Percentiles rank a stretch among this genome's conserved stretches.
Conservation (phyloP, 2,113 vertebrate species). For the Capreolus pygargus region DNA sequence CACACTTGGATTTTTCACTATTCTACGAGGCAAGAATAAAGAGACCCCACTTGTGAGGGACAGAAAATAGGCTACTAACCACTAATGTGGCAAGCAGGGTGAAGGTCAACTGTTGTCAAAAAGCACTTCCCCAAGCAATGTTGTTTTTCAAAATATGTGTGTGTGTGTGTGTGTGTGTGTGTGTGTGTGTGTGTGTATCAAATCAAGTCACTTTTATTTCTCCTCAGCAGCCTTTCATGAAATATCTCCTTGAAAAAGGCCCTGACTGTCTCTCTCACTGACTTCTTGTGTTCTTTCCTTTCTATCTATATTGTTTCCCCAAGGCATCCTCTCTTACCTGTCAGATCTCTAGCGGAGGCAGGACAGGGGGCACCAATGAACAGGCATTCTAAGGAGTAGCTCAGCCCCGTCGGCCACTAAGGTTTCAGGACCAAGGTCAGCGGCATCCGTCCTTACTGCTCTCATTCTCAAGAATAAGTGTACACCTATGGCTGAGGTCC, state of each 20-base stretch:
- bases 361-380: fast-evolving
- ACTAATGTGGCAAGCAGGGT: background rate
- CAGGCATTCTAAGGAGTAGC: background rate
- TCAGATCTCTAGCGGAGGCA: too few species aligned
- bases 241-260: background rate
- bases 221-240: background rate
- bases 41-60: background rate
- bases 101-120: background rate
- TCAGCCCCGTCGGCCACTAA: fast-evolving
- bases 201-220: background rate
- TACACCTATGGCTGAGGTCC: background rate
- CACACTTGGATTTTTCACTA: fast-evolving
- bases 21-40: background rate
- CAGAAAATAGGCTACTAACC: background rate
- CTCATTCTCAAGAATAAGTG: background rate
- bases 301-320: background rate
- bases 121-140: background rate
- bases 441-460: fast-evolving
- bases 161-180: too few species aligned
- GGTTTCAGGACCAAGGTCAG: slow-evolving; percentile 47
- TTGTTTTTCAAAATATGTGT: too few species aligned
- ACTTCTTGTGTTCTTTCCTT: background rate
- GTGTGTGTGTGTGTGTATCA: background rate
- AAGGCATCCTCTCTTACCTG: background rate
- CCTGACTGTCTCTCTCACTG: background rate